Evolutionary conservation across 2,113 vertebrate genomes (phyloP).

Genomic region (Caloenas nicobarica): DNA sequence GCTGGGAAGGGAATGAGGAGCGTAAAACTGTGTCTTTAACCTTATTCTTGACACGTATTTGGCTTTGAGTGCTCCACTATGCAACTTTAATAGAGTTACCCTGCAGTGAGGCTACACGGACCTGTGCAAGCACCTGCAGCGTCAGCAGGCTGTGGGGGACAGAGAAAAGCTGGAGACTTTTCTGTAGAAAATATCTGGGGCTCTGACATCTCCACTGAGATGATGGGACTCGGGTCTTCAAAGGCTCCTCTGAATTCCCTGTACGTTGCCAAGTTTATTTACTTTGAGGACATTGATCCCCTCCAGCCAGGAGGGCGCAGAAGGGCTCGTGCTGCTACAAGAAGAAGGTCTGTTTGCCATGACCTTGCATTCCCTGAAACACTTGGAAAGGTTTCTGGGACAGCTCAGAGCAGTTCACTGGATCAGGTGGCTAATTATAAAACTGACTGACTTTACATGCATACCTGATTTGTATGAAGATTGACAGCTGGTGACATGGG

Average conservation of each 20-base stretch:
- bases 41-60: slow-evolving; percentile 17
- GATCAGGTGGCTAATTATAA: slow-evolving; percentile 33
- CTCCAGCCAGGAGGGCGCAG: not conserved
- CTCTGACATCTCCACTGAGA: not conserved
- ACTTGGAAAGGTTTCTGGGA: slow-evolving; percentile 24
- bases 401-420: not conserved
- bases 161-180: not conserved
- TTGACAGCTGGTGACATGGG: not conserved
- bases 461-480: not conserved
- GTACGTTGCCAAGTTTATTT: not conserved
- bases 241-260: not conserved
- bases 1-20: not conserved
- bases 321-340: not conserved
- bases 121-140: not conserved
- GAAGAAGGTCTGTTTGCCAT: not conserved
- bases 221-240: not conserved
- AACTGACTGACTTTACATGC: not conserved
- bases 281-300: not conserved
- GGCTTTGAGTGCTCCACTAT: slow-evolving; percentile 14
- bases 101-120: not conserved
- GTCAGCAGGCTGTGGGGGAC: not conserved
- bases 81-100: slow-evolving; percentile 16
- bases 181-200: not conserved
- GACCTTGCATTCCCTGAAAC: not conserved
- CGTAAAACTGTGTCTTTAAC: slow-evolving; percentile 21